Evolutionary conservation across 2,888 invertebrate species (phyloP), one percentile per base, ranked within the genome.

Genomic region (Colostygia pectinataria): DNA sequence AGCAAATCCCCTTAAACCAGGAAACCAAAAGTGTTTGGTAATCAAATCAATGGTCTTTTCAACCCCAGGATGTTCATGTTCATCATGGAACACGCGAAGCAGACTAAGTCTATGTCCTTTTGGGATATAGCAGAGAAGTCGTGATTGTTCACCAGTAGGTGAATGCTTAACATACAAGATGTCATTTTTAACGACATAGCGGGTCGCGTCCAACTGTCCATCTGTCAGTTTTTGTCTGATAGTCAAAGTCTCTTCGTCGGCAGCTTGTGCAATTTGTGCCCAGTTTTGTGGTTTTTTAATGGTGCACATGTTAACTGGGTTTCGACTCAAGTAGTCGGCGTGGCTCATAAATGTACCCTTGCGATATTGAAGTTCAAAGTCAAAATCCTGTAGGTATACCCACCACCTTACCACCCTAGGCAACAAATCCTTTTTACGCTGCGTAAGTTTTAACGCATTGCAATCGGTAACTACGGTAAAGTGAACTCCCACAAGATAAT

Each of bases 401-500:
- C n/a, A 29, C 13, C 29, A 29, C 6, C 32, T 66, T 20, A 63
- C 61, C 0, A 65, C 61, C 2, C 68, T 38, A 0, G 63, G 61
- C 0, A 63, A 13, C 0, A 68, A 25, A 12, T 68, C 66, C 25
- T 61, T 63, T 34, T 68, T 67, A 0, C 15, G 32, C 25, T 63
- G 43, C 0, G 66, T 66, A 0, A 45, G 2, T 46, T 67, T 65
- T 0, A 67, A 37, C 0, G 65, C 40, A 36, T 65, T 70, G 13
- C 70, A 70, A 9, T 70, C 66, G 0, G 65, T 66, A 0, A 68
- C 53, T 4, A 68, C 43, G 39, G 34, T 65, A 25, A 69, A 66
- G 0, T 23, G 1, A 0, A 53, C 36, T 0, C 65, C 64, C 0
- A 64, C 10, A 0, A 69, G 8, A 25, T 65, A 65, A 3, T 63